These are phyloP conservation scores for Ctenodactylus gundi DNA, from an alignment of 2,113 vertebrate genomes.

Conservation along the genomic window DNA sequence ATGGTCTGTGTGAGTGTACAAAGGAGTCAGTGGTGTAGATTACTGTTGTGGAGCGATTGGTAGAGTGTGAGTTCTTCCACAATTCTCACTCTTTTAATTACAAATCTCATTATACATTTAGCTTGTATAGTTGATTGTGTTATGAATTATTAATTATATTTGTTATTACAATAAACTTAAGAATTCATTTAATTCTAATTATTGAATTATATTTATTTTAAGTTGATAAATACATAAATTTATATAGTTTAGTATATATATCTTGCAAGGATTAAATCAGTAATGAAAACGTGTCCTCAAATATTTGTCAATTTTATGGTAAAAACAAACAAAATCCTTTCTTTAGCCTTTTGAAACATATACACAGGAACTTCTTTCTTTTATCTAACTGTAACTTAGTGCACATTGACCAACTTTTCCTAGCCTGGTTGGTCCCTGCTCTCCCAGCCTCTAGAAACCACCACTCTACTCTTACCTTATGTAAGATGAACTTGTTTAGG, in stretches of 20 bases:
- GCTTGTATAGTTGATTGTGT: neutral
- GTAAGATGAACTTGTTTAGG: neutral
- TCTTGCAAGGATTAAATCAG: too few species aligned
- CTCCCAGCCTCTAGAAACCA: neutral
- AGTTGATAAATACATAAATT: too few species aligned
- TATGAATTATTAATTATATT: neutral
- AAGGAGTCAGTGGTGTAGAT: neutral
- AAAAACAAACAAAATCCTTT: neutral
- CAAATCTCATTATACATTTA: slow-evolving; percentile 4
- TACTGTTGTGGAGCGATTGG: neutral
- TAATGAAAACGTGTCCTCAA: too few species aligned
- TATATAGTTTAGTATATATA: too few species aligned
- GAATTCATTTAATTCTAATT: neutral
- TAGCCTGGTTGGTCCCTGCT: neutral
- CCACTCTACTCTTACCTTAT: neutral
- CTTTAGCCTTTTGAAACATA: neutral
- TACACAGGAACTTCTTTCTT: neutral
- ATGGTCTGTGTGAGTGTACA: neutral
- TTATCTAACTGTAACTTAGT: neutral
- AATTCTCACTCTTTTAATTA: neutral
- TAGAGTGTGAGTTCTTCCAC: neutral
- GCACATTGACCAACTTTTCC: neutral
- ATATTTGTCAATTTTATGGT: neutral
- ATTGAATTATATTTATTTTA: neutral
- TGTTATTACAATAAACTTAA: neutral